A percentile compares a stretch with the other conserved stretches of the same genome.
Conservation (phyloP, 2,113 vertebrate species). For the chimpanzee (Pan troglodytes) region DNA sequence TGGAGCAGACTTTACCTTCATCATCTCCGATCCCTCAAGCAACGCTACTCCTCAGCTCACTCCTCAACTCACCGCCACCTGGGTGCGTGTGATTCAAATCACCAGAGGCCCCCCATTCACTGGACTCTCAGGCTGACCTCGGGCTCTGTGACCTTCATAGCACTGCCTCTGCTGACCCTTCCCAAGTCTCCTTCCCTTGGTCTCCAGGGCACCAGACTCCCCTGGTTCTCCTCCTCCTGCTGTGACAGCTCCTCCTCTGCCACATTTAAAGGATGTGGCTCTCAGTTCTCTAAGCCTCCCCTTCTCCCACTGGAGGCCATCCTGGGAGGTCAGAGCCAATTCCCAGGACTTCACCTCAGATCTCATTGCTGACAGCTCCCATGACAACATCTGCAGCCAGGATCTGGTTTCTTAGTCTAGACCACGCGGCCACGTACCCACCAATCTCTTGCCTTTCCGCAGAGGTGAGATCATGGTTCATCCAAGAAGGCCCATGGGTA, state of each 20-base stretch:
- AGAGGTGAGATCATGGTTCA: not conserved
- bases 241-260: not conserved
- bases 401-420: not conserved
- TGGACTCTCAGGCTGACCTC: not conserved
- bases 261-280: no score
- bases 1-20: not conserved
- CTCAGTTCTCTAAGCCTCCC: not conserved
- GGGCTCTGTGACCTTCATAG: not conserved
- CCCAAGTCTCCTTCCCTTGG: not conserved
- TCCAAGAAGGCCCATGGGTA: not conserved
- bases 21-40: not conserved
- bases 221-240: no score
- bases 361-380: not conserved
- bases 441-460: not conserved
- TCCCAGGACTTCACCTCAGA: not conserved
- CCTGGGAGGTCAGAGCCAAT: not conserved
- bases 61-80: not conserved
- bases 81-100: not conserved
- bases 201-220: not conserved
- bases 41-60: not conserved
- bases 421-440: accelerated
- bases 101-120: not conserved
- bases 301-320: not conserved
- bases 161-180: not conserved
- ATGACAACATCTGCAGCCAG: not conserved